These are phyloP conservation scores for Hylaeus volcanicus DNA, from an alignment of 1,140 invertebrate species.

Conservation along the genomic window DNA sequence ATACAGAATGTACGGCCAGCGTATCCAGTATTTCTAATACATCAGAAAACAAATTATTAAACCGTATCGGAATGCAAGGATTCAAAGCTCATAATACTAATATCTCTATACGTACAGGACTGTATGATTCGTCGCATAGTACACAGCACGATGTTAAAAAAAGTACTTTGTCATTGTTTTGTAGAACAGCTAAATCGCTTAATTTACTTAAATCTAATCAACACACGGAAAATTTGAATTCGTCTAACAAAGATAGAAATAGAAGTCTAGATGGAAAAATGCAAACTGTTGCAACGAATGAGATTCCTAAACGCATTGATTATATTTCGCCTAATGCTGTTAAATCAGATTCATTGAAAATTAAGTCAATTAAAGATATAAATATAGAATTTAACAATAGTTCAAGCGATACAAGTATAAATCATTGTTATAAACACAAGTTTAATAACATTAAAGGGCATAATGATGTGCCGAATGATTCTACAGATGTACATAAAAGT, in stretches of 20 bases:
- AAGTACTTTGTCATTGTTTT: constrained; percentile 55
- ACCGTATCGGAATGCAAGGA: constrained; percentile 38
- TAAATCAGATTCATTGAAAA: constrained; percentile 11
- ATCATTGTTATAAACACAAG: neutral
- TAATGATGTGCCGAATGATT: constrained; percentile 1
- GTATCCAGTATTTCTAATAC: neutral
- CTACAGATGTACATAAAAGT: neutral
- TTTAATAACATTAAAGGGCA: neutral
- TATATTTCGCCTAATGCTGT: constrained; percentile 3
- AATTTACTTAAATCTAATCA: constrained; percentile 36
- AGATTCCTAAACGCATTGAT: constrained; percentile 19
- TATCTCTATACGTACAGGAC: constrained; percentile 75
- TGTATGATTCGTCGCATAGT: constrained; percentile 72
- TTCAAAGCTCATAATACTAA: constrained; percentile 72
- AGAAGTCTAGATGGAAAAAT: constrained; percentile 16
- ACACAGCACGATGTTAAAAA: constrained; percentile 66
- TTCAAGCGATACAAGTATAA: constrained; percentile 11
- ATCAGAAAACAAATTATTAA: constrained; percentile 35
- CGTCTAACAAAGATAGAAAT: constrained; percentile 22
- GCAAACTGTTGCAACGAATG: constrained; percentile 1
- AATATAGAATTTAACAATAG: neutral
- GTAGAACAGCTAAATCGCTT: constrained; percentile 54
- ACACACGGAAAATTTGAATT: constrained; percentile 30
- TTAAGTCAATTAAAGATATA: constrained; percentile 12
- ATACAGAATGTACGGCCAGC: constrained; percentile 30